phyloP scores from a whole-genome alignment of 2,888 invertebrate genomes.

The Chydorus sphaericus region DNA sequence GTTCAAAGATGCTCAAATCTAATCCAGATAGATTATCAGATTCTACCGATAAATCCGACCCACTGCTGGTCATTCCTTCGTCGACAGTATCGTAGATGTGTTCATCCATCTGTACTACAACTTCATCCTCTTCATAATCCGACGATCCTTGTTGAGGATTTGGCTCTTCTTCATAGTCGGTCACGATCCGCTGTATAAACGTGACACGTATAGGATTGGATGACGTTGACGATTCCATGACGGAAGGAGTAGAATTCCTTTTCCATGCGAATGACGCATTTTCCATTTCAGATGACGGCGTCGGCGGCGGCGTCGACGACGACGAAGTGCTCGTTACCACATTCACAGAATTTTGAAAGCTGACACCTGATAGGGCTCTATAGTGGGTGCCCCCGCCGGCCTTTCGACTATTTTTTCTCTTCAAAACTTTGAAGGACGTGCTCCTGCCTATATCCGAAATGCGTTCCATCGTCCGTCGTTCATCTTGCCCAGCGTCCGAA shows the following conservation, averaged over 20 bases:
- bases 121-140: slow-evolving; percentile 4
- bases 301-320: not conserved
- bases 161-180: not conserved
- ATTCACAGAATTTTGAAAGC: slow-evolving; percentile 14
- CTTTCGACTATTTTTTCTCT: no score
- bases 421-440: no score
- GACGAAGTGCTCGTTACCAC: no score
- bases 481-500: not conserved
- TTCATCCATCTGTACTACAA: not conserved
- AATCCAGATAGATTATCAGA: slow-evolving; percentile 49
- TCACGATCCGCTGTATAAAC: not conserved
- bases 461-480: not conserved
- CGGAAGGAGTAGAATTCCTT: not conserved
- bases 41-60: slow-evolving; percentile 34
- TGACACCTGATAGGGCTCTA: slow-evolving; percentile 16
- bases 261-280: not conserved
- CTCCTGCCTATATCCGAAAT: no score
- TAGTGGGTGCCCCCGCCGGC: slow-evolving; percentile 1
- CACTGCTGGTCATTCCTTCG: slow-evolving; percentile 27
- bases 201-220: not conserved
- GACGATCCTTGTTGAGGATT: not conserved
- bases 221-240: not conserved
- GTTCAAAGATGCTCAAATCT: slow-evolving; percentile 49
- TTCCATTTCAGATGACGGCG: not conserved
- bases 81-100: slow-evolving; percentile 6